phyloP scores from a whole-genome alignment of 1,140 invertebrate species.

The Scylla paramamosain region DNA sequence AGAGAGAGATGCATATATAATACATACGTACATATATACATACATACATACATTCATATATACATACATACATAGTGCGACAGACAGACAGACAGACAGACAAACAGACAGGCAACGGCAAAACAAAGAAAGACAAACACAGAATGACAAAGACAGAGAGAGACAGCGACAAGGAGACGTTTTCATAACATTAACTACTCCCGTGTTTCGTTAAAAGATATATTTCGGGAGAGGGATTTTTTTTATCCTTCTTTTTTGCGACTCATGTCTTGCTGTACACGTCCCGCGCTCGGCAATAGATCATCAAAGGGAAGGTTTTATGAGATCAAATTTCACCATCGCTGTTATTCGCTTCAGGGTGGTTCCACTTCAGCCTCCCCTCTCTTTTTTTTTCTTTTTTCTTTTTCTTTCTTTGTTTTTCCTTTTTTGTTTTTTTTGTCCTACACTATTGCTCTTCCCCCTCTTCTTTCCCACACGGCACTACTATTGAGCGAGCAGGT shows the following conservation, averaged over 20 bases:
- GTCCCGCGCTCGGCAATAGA: neutral
- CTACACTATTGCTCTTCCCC: neutral
- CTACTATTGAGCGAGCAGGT: neutral
- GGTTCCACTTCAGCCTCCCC: neutral
- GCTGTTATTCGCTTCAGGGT: neutral
- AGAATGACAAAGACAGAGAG: neutral
- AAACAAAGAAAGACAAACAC: neutral
- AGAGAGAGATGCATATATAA: too few relatives aligned
- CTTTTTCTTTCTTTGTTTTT: neutral
- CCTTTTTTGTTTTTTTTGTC: neutral
- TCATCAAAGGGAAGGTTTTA: conserved; percentile 3
- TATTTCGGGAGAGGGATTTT: neutral
- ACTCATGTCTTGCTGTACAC: neutral
- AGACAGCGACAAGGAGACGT: neutral
- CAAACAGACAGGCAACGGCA: too few relatives aligned
- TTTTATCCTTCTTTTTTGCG: neutral
- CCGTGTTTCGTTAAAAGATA: neutral
- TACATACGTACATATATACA: too few relatives aligned
- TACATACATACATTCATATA: too few relatives aligned
- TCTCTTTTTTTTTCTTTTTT: neutral
- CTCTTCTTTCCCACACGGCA: neutral
- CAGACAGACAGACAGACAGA: too few relatives aligned
- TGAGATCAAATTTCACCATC: conserved; percentile 22
- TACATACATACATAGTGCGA: too few relatives aligned
- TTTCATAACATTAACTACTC: neutral